Evolutionary conservation across 1,140 invertebrate species (phyloP).

Genomic region (Trachymyrmex cornetzi): DNA sequence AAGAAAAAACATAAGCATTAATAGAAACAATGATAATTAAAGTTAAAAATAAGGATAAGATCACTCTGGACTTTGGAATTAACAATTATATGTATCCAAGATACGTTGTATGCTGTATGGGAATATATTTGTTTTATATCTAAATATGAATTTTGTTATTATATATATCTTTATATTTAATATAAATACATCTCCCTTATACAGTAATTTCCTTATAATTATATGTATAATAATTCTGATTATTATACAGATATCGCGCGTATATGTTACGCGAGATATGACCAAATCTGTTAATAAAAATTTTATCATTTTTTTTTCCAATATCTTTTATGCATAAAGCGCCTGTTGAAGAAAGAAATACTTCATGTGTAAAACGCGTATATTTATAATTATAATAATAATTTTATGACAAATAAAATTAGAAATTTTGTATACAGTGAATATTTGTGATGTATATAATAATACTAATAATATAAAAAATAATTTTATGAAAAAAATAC

Average conservation of each 20-base stretch:
- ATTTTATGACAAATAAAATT: not conserved
- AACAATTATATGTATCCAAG: not conserved
- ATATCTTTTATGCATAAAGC: too few relatives aligned
- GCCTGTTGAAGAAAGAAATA: too few relatives aligned
- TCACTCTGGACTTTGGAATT: not conserved
- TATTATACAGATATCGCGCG: too few relatives aligned
- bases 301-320: too few relatives aligned
- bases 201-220: too few relatives aligned
- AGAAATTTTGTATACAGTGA: not conserved
- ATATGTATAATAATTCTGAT: too few relatives aligned
- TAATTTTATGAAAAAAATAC: constrained; percentile 22
- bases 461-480: not conserved
- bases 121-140: not conserved
- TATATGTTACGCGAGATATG: too few relatives aligned
- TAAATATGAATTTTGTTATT: not conserved
- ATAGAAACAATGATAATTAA: constrained; percentile 76
- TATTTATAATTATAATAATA: not conserved
- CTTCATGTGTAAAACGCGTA: not conserved
- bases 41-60: constrained; percentile 62
- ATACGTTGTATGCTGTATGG: too few relatives aligned
- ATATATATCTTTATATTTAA: not conserved
- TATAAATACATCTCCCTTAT: too few relatives aligned
- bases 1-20: constrained; percentile 75
- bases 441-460: not conserved
- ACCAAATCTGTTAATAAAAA: too few relatives aligned